A percentile compares a stretch with the other conserved stretches of the same genome.
Evolutionary conservation across 2,888 invertebrate genomes (phyloP).

Genomic region (Dexiosoma caninum): DNA sequence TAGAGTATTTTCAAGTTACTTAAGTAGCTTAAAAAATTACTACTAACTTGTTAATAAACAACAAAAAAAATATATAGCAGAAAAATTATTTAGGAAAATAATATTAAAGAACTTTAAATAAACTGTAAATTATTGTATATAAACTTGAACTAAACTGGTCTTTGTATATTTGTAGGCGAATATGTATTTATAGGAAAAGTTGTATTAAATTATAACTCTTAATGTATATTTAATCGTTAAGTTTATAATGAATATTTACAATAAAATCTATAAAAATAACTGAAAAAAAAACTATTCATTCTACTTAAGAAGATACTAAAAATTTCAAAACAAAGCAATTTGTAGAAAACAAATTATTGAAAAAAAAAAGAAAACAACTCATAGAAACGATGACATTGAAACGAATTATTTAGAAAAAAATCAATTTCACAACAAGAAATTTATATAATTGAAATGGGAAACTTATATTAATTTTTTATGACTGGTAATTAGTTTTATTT

Average conservation of each 20-base stretch:
- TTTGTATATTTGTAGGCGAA: constrained; percentile 49
- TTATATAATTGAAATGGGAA: not conserved
- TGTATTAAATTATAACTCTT: not conserved
- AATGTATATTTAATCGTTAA: constrained; percentile 37
- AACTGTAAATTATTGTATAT: constrained; percentile 25
- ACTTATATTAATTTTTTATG: not conserved
- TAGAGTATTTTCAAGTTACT: constrained; percentile 56
- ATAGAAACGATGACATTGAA: constrained; percentile 40
- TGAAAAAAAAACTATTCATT: constrained; percentile 9
- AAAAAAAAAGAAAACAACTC: no score
- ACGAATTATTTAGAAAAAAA: constrained; percentile 43
- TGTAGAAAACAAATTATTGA: constrained; percentile 12
- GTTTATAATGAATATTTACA: constrained; percentile 49
- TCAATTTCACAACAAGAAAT: constrained; percentile 7
- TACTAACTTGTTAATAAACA: constrained; percentile 37
- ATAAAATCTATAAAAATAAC: constrained; percentile 2
- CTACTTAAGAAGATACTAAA: constrained; percentile 4
- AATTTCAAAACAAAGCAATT: constrained; percentile 26
- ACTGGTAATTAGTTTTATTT: not conserved
- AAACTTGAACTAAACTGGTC: constrained; percentile 11
- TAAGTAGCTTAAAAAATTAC: constrained; percentile 43
- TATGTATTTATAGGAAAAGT: not conserved
- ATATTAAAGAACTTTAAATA: not conserved
- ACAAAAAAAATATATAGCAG: not conserved
- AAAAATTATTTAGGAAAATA: not conserved